These are phyloP conservation scores for Stigmatopora argus DNA, from an alignment of 2,113 vertebrate species.

Conservation along the genomic window DNA sequence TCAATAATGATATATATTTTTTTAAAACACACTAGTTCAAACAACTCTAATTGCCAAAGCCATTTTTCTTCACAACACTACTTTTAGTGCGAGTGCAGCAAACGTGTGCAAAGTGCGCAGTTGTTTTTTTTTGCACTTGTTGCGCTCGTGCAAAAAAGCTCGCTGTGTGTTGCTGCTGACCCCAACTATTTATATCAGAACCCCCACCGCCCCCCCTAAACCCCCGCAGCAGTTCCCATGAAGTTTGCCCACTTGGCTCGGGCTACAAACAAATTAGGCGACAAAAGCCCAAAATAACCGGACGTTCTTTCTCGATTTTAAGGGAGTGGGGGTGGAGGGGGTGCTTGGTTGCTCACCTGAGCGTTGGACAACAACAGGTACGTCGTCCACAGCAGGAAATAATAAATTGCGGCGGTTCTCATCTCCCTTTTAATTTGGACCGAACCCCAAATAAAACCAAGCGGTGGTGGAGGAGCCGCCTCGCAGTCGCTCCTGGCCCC, in stretches of 20 bases:
- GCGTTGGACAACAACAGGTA: constrained; percentile 80
- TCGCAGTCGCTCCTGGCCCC: constrained; percentile 82
- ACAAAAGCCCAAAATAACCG: constrained; percentile 55
- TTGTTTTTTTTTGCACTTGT: constrained; percentile 57
- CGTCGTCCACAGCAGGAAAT: constrained; percentile 82
- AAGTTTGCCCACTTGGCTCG: constrained; percentile 49
- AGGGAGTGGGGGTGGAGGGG: constrained; percentile 18
- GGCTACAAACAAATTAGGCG: constrained; percentile 51
- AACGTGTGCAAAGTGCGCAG: background rate
- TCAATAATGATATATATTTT: constrained; percentile 30
- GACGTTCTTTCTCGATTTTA: background rate
- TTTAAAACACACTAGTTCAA: no score
- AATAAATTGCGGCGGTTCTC: constrained; percentile 81
- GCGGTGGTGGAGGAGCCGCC: constrained; percentile 79
- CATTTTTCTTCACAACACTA: background rate
- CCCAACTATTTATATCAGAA: constrained; percentile 53
- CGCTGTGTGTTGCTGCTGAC: constrained; percentile 14
- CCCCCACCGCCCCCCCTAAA: no score
- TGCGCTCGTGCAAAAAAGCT: constrained; percentile 41
- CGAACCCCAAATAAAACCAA: constrained; percentile 70
- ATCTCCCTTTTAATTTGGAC: constrained; percentile 82
- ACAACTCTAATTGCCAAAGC: no score
- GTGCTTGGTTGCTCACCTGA: constrained; percentile 77
- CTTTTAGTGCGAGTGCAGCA: background rate
- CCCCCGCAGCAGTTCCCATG: constrained; percentile 53